Evolutionary conservation across 2,797 vertebrate species (phyloP).

Genomic region (Enteromius treurensis): DNA sequence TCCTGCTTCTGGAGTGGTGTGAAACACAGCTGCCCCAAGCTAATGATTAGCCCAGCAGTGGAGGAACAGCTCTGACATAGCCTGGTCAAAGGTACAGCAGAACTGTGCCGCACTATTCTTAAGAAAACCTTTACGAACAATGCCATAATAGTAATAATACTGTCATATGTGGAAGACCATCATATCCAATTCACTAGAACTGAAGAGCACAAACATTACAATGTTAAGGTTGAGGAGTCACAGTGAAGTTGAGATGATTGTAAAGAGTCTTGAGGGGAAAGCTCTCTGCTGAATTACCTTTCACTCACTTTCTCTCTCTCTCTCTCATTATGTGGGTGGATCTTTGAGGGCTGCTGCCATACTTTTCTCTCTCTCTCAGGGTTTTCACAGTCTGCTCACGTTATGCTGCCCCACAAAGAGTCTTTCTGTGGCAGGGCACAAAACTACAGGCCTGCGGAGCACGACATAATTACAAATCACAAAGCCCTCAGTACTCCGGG

Average conservation of each 20-base stretch:
- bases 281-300: constrained; percentile 12
- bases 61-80: constrained; percentile 14
- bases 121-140: constrained; percentile 4
- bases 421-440: constrained; percentile 75
- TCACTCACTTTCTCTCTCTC: constrained; percentile 55
- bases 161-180: not conserved
- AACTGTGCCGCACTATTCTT: not conserved
- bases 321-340: constrained; percentile 61
- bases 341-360: constrained; percentile 64
- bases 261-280: not conserved
- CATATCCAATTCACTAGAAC: not conserved
- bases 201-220: constrained; percentile 1
- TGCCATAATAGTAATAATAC: not conserved
- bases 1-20: constrained; percentile 40
- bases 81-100: constrained; percentile 41
- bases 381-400: constrained; percentile 61
- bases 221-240: not conserved
- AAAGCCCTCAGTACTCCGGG: constrained; percentile 75
- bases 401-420: constrained; percentile 65
- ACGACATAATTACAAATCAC: constrained; percentile 83
- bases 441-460: constrained; percentile 76
- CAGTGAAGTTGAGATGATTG: not conserved
- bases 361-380: constrained; percentile 67
- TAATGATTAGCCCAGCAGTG: constrained; percentile 48
- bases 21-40: constrained; percentile 30